These are phyloP conservation scores for Pseudococcus viburni DNA, from an alignment of 2,888 invertebrate genomes.

Conservation along the genomic window DNA sequence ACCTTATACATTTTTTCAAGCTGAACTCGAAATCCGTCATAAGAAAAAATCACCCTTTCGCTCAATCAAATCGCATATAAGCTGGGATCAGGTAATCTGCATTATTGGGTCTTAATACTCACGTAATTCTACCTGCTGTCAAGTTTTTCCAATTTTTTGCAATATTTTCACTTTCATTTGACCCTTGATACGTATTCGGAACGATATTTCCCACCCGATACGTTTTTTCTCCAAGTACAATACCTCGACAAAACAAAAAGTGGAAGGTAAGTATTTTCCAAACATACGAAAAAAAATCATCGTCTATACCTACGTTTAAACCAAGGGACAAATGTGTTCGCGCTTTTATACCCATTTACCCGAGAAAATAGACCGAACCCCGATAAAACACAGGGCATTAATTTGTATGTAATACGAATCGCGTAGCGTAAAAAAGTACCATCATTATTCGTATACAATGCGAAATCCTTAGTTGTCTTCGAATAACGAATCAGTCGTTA, in stretches of 20 bases:
- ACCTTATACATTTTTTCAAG: too few relatives aligned
- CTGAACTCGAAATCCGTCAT: too few relatives aligned
- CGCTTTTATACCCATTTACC: slow-evolving; percentile 6
- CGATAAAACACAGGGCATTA: slow-evolving; percentile 22
- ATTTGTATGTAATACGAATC: slow-evolving; percentile 17
- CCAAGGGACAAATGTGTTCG: slow-evolving; percentile 13
- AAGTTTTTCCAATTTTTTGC: too few relatives aligned
- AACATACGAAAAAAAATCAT: not conserved
- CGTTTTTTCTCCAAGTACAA: not conserved
- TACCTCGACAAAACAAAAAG: not conserved
- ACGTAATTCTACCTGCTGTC: too few relatives aligned
- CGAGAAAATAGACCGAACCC: slow-evolving; percentile 4
- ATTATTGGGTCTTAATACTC: too few relatives aligned
- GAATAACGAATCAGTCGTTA: slow-evolving; percentile 38
- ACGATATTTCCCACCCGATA: not conserved
- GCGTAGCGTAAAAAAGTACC: slow-evolving; percentile 26
- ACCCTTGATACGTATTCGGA: not conserved
- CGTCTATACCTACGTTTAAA: not conserved
- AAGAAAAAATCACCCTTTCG: too few relatives aligned
- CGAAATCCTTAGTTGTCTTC: slow-evolving; percentile 14
- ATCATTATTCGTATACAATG: slow-evolving; percentile 20
- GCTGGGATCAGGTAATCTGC: too few relatives aligned
- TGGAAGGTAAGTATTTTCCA: not conserved
- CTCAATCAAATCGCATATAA: too few relatives aligned
- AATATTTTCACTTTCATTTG: too few relatives aligned